Evolutionary conservation across 2,888 invertebrate species (phyloP).

Genomic region (Melipona bicolor): DNA sequence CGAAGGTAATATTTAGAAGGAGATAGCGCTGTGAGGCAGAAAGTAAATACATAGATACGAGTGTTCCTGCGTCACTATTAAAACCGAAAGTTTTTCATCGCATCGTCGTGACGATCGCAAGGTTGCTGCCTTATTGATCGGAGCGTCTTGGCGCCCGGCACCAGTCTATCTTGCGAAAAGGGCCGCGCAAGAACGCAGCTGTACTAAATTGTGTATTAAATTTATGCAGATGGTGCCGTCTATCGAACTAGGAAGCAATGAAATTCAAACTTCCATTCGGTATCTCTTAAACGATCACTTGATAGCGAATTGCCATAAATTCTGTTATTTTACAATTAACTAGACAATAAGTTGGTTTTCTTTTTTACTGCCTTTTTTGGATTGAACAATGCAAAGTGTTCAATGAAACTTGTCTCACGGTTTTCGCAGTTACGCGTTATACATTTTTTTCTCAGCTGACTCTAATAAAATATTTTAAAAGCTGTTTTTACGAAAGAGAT

Average conservation of each 20-base stretch:
- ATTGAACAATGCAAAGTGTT: not conserved
- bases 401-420: not conserved
- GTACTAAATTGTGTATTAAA: not conserved
- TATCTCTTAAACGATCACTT: not conserved
- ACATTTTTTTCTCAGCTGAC: not conserved
- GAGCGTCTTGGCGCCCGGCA: constrained; percentile 57
- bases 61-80: constrained; percentile 32
- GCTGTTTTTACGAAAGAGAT: not conserved
- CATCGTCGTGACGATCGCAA: constrained; percentile 62
- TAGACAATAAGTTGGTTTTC: not conserved
- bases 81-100: constrained; percentile 67
- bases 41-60: constrained; percentile 6
- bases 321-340: not conserved
- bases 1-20: not conserved
- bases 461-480: too few species aligned
- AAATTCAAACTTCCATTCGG: not conserved
- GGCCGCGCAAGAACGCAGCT: constrained; percentile 22
- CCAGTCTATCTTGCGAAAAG: constrained; percentile 52
- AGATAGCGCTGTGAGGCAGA: not conserved
- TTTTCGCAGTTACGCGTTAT: not conserved
- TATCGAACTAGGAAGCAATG: not conserved
- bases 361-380: not conserved
- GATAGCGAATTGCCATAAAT: not conserved
- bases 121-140: constrained; percentile 75
- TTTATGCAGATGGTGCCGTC: not conserved